Percentiles rank a stretch among this genome's conserved stretches.
phyloP scores from a whole-genome alignment of 2,888 invertebrate species.

The Drosophila yooni region DNA sequence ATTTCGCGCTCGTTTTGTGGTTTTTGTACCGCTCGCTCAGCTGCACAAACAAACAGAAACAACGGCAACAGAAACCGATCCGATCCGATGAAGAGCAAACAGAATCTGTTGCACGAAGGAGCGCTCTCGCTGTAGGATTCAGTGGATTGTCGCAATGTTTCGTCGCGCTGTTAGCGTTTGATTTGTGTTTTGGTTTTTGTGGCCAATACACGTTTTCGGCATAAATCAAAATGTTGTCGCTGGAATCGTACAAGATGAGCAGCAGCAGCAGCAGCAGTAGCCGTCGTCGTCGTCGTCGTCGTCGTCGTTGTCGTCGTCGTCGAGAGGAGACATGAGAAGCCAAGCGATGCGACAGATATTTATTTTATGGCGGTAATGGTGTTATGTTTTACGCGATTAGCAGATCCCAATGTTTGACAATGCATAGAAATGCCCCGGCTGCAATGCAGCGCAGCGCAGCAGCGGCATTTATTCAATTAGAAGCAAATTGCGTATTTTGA shows the following conservation, averaged over 20 bases:
- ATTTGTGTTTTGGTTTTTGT: constrained; percentile 79
- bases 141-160: constrained; percentile 73
- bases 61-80: background rate
- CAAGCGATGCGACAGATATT: constrained; percentile 79
- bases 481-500: constrained; percentile 2
- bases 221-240: constrained; percentile 82
- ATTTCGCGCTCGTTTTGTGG: constrained; percentile 71
- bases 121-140: constrained; percentile 24
- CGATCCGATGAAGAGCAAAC: constrained; percentile 7
- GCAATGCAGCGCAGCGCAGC: background rate
- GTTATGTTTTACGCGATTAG: constrained; percentile 85
- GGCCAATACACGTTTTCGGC: constrained; percentile 63
- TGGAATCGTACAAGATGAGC: constrained; percentile 52
- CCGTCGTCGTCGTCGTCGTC: background rate
- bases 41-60: constrained; percentile 13
- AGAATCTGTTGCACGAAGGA: constrained; percentile 33
- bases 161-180: constrained; percentile 82
- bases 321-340: constrained; percentile 14
- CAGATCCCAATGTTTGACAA: constrained; percentile 82
- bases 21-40: constrained; percentile 43
- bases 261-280: background rate
- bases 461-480: constrained; percentile 41
- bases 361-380: constrained; percentile 85
- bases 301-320: background rate
- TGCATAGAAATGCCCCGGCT: constrained; percentile 42